Percentiles rank a stretch among this genome's conserved stretches.
Evolutionary conservation across 2,888 invertebrate species (phyloP).

Genomic region (Eupelmus urozonus): DNA sequence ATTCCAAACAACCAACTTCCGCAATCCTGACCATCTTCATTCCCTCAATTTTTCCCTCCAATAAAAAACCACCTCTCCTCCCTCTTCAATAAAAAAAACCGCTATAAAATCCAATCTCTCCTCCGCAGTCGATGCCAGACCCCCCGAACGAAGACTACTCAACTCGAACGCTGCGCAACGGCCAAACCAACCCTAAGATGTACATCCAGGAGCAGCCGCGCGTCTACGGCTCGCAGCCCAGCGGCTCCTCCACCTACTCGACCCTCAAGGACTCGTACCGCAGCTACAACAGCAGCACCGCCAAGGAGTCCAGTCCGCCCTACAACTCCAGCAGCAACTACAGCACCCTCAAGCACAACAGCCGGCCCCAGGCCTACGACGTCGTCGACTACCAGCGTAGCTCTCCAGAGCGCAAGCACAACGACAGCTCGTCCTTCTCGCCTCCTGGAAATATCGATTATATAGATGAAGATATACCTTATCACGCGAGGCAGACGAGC

Average conservation of each 20-base stretch:
- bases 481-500: constrained; percentile 93
- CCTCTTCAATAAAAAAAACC: too few species aligned
- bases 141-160: constrained; percentile 73
- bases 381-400: constrained; percentile 67
- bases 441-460: constrained; percentile 78
- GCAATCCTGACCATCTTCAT: too few species aligned
- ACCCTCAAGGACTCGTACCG: constrained; percentile 74
- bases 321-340: constrained; percentile 70
- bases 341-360: constrained; percentile 68
- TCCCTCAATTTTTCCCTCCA: too few species aligned
- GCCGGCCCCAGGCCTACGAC: constrained; percentile 57
- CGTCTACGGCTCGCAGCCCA: constrained; percentile 68
- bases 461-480: constrained; percentile 86
- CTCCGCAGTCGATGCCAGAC: constrained; percentile 74
- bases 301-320: constrained; percentile 71
- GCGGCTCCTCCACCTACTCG: constrained; percentile 72
- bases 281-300: constrained; percentile 68
- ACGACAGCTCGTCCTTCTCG: constrained; percentile 70
- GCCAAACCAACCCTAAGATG: constrained; percentile 65
- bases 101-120: neutral
- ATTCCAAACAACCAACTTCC: too few species aligned
- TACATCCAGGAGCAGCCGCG: constrained; percentile 72
- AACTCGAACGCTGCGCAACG: constrained; percentile 65
- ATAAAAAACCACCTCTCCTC: too few species aligned
- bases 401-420: constrained; percentile 67